Conservation (phyloP, 1,140 invertebrate species). For the Rhopalosiphum maidis region DNA sequence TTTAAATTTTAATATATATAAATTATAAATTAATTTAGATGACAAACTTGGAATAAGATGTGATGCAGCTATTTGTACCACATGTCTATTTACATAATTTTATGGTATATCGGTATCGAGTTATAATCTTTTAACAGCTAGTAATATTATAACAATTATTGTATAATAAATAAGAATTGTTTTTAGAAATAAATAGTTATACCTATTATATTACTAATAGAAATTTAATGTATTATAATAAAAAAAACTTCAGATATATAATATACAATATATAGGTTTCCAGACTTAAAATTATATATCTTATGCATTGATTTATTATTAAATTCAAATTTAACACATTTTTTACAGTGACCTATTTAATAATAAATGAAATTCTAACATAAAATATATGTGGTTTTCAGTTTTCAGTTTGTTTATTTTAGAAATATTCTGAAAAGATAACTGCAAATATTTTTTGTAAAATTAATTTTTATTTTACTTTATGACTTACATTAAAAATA, state of each 20-base stretch:
- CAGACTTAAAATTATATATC: not conserved
- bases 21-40: not conserved
- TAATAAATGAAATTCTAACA: too few relatives aligned
- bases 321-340: not conserved
- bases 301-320: not conserved
- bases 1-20: not conserved
- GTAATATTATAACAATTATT: not conserved
- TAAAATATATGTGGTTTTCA: too few relatives aligned
- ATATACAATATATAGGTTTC: not conserved
- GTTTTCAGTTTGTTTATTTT: not conserved
- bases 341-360: too few relatives aligned
- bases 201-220: not conserved
- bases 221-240: not conserved
- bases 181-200: not conserved
- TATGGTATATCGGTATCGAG: not conserved
- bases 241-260: not conserved
- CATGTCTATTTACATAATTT: not conserved
- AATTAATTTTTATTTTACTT: not conserved
- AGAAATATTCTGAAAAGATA: not conserved
- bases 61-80: not conserved
- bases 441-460: not conserved
- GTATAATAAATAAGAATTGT: not conserved
- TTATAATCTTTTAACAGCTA: not conserved
- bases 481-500: not conserved
- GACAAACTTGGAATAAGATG: too few relatives aligned